A percentile compares a stretch with the other conserved stretches of the same genome.
phyloP scores from a whole-genome alignment of 1,140 invertebrate species.

The Drosophila lowei region DNA sequence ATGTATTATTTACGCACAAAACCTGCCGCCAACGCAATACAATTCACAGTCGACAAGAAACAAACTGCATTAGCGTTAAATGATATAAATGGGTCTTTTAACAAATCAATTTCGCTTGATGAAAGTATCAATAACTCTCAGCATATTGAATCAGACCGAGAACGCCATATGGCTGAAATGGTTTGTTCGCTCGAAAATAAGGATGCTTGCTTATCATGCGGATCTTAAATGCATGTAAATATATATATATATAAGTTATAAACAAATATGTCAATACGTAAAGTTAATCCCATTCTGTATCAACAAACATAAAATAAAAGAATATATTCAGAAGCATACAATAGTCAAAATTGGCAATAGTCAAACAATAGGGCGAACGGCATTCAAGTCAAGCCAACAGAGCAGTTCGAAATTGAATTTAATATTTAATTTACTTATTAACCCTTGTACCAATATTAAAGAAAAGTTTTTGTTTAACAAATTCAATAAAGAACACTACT shows the following conservation, averaged over 20 bases:
- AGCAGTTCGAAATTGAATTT: no score
- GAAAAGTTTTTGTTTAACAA: no score
- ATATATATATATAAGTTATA: constrained; percentile 70
- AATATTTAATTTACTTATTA: no score
- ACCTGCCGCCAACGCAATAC: constrained; percentile 97
- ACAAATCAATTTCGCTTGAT: not conserved
- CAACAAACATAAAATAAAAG: no score
- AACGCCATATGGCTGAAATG: constrained; percentile 89
- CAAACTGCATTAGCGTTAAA: constrained; percentile 82
- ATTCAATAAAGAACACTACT: no score
- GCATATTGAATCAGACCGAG: constrained; percentile 80
- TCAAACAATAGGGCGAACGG: no score
- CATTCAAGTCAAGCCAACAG: no score
- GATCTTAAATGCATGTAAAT: constrained; percentile 78
- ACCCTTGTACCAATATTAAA: no score
- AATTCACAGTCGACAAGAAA: constrained; percentile 98
- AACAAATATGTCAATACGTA: no score
- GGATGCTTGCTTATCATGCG: constrained; percentile 94
- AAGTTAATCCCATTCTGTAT: no score
- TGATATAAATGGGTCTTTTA: constrained; percentile 24
- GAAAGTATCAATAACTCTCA: constrained; percentile 3
- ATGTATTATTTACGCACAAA: constrained; percentile 99
- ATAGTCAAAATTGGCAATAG: no score
- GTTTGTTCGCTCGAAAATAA: constrained; percentile 95
- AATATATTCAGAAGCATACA: no score